Base-by-base conservation (phyloP, 2,113 vertebrate genomes). In the Polypterus senegalus region DNA sequence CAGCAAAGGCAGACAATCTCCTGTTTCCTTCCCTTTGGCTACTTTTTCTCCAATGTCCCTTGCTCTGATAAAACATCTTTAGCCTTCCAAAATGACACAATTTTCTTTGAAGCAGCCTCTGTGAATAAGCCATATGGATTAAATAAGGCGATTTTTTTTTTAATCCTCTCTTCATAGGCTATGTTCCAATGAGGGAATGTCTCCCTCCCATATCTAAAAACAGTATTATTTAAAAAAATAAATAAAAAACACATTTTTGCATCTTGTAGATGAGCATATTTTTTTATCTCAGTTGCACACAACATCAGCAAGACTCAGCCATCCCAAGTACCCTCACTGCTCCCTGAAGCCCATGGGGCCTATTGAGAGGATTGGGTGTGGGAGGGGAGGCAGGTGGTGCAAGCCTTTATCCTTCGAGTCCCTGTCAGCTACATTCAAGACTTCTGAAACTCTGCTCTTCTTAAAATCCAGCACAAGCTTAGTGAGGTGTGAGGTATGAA, bases 361-460 rank as follows among this genome's bases (percentile, higher is more conserved):
- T 27, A 54, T 4, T 54, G 53, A 10, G 53, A 3, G 5, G 11
- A 83, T 84, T 87, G 86, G 84, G 86, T 83, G 79, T 83, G 82
- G 78, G 80, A 86, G 82, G 79, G 77, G 80, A 80, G 80, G 81
- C 80, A 76, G 74, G 72, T 76, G 79, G 77, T 74, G 68, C 72
- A 54, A 68, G 79, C 78, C 70, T 82, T 70, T 62, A 71, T 67
- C 81, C 77, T 75, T 73, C 73, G 75, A 68, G 64, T 77, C 54
- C 69, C 82, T 75, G 76, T 86, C 81, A 82, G 81, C 82, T 88
- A 88, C 86, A 88, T 88, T 88, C 86, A 86, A 81, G 74, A 81
- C 79, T 82, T 80, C 74, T 72, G 82, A 79, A 79, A 74, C 72
- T 80, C 79, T 71, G 71, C 72, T 70, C 65, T 68, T 65, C 72